phyloP scores from a whole-genome alignment of 2,113 vertebrate genomes.

The Desmodus rotundus region DNA sequence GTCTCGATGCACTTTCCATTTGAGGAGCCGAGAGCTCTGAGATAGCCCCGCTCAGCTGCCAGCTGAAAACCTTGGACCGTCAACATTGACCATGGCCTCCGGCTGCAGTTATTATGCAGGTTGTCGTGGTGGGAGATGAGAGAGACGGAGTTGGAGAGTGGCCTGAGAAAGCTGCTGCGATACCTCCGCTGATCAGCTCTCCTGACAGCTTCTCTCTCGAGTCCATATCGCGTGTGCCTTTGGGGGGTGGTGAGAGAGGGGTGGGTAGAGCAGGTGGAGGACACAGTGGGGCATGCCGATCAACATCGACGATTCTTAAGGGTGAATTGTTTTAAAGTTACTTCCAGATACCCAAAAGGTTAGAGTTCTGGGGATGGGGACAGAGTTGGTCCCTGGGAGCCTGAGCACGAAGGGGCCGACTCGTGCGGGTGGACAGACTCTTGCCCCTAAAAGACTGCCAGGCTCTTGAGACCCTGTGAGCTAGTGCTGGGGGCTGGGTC shows the following conservation, averaged over 20 bases:
- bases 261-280: accelerated
- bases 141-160: neutral
- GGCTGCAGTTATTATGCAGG: accelerated
- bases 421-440: neutral
- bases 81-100: accelerated
- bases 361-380: too few species aligned
- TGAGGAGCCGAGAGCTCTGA: neutral
- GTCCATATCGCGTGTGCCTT: accelerated
- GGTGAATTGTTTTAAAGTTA: neutral
- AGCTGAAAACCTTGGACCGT: neutral
- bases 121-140: neutral
- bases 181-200: accelerated
- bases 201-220: neutral
- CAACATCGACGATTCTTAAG: neutral
- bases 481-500: neutral
- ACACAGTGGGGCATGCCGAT: accelerated
- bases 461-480: neutral
- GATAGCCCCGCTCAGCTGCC: neutral
- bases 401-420: accelerated
- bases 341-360: neutral
- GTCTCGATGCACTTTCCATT: neutral
- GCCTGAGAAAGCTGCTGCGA: neutral
- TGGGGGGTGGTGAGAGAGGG: neutral
- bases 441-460: neutral
- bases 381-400: too few species aligned